Base-by-base conservation (phyloP, 2,797 vertebrate species). In the Darevskia mixta region DNA sequence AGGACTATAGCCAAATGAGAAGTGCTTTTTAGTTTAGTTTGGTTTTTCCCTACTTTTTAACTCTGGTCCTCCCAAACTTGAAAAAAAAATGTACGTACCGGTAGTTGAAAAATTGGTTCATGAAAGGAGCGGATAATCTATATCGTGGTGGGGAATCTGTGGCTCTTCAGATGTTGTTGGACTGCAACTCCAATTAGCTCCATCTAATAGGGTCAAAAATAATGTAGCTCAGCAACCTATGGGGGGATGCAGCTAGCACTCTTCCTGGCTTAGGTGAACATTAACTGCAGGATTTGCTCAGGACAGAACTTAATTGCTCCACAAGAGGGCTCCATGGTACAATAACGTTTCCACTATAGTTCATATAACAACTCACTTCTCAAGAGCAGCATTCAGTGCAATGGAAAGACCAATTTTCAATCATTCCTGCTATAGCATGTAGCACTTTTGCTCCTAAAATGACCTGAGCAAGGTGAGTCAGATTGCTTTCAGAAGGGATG, bases 311-410 rank as follows among this genome's bases (percentile, higher is more conserved):
- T 27, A 83, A 81, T 83, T 86, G 13, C 4, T 86, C 94, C 95
- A 93, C 94, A 85, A 92, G 95, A 92, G 94, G 95, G 95, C 94
- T 88, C 93, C 92, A 55, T 88, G 41, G 88, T 73, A 86, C 87
- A 82, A 69, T 75, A 75, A 66, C 79, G 79, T 29, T 79, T 89
- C 88, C 41, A n/a, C 67, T 83, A 66, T 1, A 11, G 80, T 85
- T 88, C 69, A 58, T 72, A 0, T 72, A 87, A 87, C 82, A 17
- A 18, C 84, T 87, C 64, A 13, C 78, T 2, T 87, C 86, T 43
- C 43, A 49, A 66, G 20, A 38, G 29, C 0, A 0, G 29, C 75
- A 85, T 8, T 38, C 9, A 58, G 11, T 25, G 64, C 35, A 73
- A 15, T 75, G 43, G 29, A 9, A 29, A 27, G 55, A 45, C 27